Conservation (phyloP, 1,140 invertebrate species). For the Rhynchophorus ferrugineus region DNA sequence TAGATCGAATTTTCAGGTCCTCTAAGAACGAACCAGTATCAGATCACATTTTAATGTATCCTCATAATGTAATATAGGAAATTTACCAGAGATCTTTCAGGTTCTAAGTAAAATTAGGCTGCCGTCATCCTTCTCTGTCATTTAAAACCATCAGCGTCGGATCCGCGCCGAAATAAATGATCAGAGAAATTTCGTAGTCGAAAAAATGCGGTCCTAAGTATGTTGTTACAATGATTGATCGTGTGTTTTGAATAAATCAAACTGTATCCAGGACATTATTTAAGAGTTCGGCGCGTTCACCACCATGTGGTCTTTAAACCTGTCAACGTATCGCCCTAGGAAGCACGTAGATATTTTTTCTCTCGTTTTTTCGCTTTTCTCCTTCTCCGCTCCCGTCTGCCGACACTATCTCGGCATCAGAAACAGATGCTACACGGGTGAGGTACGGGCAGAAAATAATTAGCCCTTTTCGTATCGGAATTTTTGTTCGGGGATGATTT, state of each 20-base stretch:
- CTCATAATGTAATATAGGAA: no score
- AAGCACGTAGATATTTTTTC: background rate
- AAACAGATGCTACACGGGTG: no score
- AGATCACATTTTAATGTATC: no score
- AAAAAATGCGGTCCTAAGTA: slow-evolving; percentile 12
- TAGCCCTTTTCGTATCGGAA: no score
- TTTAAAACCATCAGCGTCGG: background rate
- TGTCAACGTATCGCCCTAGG: slow-evolving; percentile 16
- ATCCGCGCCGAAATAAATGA: slow-evolving; percentile 9
- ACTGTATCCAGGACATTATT: slow-evolving; percentile 4
- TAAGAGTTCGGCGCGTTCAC: background rate
- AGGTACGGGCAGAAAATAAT: no score
- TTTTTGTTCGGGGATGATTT: no score
- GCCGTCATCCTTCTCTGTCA: background rate
- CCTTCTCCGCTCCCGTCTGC: no score
- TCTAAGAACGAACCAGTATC: no score
- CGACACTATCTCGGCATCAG: no score
- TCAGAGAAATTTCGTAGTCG: slow-evolving; percentile 3
- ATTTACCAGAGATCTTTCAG: no score
- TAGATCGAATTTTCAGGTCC: no score
- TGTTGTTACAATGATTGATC: slow-evolving; percentile 23
- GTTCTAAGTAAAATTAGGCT: no score
- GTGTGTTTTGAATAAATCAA: slow-evolving; percentile 19
- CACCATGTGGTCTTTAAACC: slow-evolving; percentile 14
- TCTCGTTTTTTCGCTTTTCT: background rate